Evolutionary conservation across 2,113 vertebrate genomes (phyloP).

Genomic region (Thalassarche chlororhynchos): DNA sequence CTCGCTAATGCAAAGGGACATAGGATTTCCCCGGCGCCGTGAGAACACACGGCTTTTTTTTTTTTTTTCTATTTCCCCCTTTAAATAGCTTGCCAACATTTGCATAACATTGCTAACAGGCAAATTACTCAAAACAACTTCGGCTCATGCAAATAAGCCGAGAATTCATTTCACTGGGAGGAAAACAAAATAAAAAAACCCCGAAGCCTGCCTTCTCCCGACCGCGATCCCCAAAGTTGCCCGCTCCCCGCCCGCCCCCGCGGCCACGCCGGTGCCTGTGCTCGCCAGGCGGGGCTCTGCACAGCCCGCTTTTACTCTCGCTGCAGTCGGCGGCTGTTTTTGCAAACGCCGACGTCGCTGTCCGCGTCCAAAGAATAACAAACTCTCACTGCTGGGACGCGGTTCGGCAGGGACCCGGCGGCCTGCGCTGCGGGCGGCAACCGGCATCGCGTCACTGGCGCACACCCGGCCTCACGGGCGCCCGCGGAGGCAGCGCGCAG

Average conservation of each 20-base stretch:
- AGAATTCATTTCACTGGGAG: background rate
- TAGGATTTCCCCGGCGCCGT: slow-evolving; percentile 28
- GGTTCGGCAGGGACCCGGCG: background rate
- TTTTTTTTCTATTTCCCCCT: background rate
- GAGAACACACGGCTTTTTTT: background rate
- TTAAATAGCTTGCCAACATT: slow-evolving; percentile 11
- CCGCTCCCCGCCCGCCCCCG: background rate
- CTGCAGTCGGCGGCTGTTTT: slow-evolving; percentile 16
- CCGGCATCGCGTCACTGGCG: slow-evolving; percentile 1
- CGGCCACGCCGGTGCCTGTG: background rate
- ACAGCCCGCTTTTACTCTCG: background rate
- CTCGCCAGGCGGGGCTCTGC: background rate
- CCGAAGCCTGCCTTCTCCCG: background rate
- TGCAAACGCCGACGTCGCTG: slow-evolving; percentile 29
- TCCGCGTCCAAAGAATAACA: slow-evolving; percentile 13
- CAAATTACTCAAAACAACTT: slow-evolving; percentile 4
- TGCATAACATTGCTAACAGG: slow-evolving; percentile 21
- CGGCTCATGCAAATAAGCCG: slow-evolving; percentile 5
- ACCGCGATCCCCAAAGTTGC: background rate
- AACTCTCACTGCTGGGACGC: background rate
- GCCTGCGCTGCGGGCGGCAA: background rate
- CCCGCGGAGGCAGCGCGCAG: slow-evolving; percentile 48
- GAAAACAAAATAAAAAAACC: background rate
- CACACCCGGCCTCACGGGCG: background rate
- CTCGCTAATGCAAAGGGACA: slow-evolving; percentile 37